A percentile compares a stretch with the other conserved stretches of the same genome.
Evolutionary conservation across 1,140 invertebrate genomes (phyloP).

Genomic region (Leptinotarsa texana): DNA sequence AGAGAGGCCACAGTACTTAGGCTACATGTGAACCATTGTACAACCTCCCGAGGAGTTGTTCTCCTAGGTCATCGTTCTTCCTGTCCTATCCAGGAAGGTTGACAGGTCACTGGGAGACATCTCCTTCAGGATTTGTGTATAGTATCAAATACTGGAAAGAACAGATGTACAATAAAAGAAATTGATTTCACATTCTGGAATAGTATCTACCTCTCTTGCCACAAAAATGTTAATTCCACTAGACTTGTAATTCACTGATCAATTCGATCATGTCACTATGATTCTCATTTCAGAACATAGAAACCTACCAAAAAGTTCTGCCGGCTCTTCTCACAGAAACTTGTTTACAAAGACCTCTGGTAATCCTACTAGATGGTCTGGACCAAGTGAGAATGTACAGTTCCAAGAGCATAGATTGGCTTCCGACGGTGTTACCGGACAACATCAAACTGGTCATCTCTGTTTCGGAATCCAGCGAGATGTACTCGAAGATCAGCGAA

Average conservation of each 20-base stretch:
- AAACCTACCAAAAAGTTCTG: conserved; percentile 59
- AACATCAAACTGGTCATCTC: conserved; percentile 76
- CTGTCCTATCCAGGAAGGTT: no score
- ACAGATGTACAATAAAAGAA: no score
- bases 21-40: no score
- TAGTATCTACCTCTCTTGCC: no score
- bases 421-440: conserved; percentile 68
- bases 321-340: conserved; percentile 60
- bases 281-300: conserved; percentile 57
- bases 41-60: no score
- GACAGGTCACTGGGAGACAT: no score
- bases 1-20: no score
- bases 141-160: no score
- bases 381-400: conserved; percentile 64
- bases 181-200: no score
- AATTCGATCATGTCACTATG: not conserved
- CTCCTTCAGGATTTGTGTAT: no score
- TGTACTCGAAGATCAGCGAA: conserved; percentile 56
- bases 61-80: no score
- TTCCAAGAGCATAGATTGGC: conserved; percentile 65
- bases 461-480: conserved; percentile 62
- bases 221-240: no score
- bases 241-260: not conserved
- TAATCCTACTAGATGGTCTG: conserved; percentile 74
- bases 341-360: conserved; percentile 61